These are phyloP conservation scores for Aricia artaxerxes DNA, from an alignment of 2,888 invertebrate species.

Conservation along the genomic window DNA sequence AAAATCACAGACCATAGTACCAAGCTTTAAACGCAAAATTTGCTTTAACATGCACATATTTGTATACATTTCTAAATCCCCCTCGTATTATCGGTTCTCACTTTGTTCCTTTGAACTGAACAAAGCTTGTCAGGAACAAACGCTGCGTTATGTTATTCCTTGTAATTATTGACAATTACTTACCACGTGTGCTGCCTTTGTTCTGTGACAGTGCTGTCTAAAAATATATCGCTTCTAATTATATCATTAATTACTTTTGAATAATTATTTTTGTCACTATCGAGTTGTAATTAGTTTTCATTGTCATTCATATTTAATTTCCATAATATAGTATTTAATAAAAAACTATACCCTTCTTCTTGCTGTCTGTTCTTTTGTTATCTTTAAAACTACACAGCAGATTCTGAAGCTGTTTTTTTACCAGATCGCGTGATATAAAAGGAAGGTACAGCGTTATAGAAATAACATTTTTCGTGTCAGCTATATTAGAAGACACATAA, in stretches of 20 bases:
- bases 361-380: too few relatives aligned
- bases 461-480: too few relatives aligned
- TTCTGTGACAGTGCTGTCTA: neutral
- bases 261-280: neutral
- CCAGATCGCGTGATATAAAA: too few relatives aligned
- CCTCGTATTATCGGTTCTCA: slow-evolving; percentile 59
- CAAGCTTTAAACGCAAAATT: neutral
- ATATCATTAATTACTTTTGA: neutral
- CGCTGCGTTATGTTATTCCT: slow-evolving; percentile 51
- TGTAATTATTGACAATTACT: slow-evolving; percentile 47
- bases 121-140: slow-evolving; percentile 65
- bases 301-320: too few relatives aligned
- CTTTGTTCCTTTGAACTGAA: slow-evolving; percentile 57
- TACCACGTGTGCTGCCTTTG: slow-evolving; percentile 31
- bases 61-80: slow-evolving; percentile 49
- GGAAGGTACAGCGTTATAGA: too few relatives aligned
- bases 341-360: too few relatives aligned
- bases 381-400: too few relatives aligned
- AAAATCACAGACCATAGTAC: neutral
- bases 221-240: neutral
- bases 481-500: neutral
- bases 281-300: too few relatives aligned
- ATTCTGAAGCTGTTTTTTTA: too few relatives aligned
- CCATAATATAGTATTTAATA: too few relatives aligned
- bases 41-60: neutral